Percentiles rank a stretch among this genome's conserved stretches.
phyloP scores from a whole-genome alignment of 2,113 vertebrate species.

The Alces alces region DNA sequence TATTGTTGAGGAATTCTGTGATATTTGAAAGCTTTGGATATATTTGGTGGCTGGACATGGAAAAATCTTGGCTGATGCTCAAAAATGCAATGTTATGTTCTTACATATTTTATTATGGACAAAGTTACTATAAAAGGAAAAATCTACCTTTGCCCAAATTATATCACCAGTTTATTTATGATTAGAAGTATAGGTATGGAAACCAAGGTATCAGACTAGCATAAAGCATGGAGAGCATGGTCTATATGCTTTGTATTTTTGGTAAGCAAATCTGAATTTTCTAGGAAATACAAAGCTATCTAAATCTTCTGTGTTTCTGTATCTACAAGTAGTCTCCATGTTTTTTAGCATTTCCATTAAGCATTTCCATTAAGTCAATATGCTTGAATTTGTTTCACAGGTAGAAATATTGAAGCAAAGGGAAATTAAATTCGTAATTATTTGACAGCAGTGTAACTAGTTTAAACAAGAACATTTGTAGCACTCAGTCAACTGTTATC shows the following conservation, averaged over 20 bases:
- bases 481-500: not conserved
- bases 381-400: not conserved
- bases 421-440: not conserved
- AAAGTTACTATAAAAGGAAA: not conserved
- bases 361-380: not conserved
- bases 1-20: not conserved
- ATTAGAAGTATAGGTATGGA: not conserved
- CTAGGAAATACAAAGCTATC: not conserved
- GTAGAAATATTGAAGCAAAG: not conserved
- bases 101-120: not conserved
- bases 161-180: not conserved
- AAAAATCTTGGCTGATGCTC: not conserved
- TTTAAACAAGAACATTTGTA: constrained; percentile 1
- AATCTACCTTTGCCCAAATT: not conserved
- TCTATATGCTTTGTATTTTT: not conserved
- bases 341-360: not conserved
- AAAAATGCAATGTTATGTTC: not conserved
- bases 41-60: not conserved
- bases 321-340: not conserved
- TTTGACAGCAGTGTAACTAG: not conserved
- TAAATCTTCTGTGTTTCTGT: not conserved
- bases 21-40: not conserved
- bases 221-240: not conserved
- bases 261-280: not conserved
- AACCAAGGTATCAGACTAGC: not conserved